These are phyloP conservation scores for Rhinichthys osculus DNA, from an alignment of 2,797 vertebrate species.

Conservation along the genomic window DNA sequence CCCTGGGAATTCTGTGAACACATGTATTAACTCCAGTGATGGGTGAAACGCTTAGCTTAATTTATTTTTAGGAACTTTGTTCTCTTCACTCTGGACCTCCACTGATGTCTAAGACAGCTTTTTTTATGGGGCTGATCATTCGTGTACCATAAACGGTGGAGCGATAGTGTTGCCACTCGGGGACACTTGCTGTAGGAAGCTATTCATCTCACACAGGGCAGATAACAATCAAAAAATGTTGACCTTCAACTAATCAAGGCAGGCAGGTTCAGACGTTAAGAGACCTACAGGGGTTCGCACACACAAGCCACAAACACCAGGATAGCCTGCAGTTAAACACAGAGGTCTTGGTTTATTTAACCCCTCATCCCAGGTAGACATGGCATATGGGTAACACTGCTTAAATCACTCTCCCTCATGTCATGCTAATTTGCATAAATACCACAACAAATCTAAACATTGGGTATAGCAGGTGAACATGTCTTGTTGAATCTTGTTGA, in stretches of 20 bases:
- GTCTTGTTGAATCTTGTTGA: too few species aligned
- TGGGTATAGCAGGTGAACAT: too few species aligned
- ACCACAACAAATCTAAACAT: too few species aligned
- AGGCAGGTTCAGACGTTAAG: slow-evolving; percentile 15
- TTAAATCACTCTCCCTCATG: slow-evolving; percentile 7
- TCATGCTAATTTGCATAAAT: background rate
- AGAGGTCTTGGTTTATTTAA: slow-evolving; percentile 48
- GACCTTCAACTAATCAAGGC: slow-evolving; percentile 53
- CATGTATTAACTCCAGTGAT: slow-evolving; percentile 39
- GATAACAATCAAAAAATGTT: slow-evolving; percentile 58
- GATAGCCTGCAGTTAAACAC: slow-evolving; percentile 37
- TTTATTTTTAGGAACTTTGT: slow-evolving; percentile 35
- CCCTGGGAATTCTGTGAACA: background rate
- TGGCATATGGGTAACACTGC: slow-evolving; percentile 1
- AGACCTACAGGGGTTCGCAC: slow-evolving; percentile 25
- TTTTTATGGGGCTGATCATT: slow-evolving; percentile 43
- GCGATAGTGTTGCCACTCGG: slow-evolving; percentile 50
- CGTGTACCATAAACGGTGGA: slow-evolving; percentile 29
- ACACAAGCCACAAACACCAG: slow-evolving; percentile 24
- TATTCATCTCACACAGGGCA: slow-evolving; percentile 56
- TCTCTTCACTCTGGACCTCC: slow-evolving; percentile 34
- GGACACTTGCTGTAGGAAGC: slow-evolving; percentile 50
- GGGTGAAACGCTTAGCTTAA: slow-evolving; percentile 20
- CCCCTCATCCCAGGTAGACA: slow-evolving; percentile 22
- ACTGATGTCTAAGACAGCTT: slow-evolving; percentile 40